Evolutionary conservation across 2,797 vertebrate species (phyloP), one percentile per base, ranked within the genome.

Genomic region (Gymnothorax javanicus): DNA sequence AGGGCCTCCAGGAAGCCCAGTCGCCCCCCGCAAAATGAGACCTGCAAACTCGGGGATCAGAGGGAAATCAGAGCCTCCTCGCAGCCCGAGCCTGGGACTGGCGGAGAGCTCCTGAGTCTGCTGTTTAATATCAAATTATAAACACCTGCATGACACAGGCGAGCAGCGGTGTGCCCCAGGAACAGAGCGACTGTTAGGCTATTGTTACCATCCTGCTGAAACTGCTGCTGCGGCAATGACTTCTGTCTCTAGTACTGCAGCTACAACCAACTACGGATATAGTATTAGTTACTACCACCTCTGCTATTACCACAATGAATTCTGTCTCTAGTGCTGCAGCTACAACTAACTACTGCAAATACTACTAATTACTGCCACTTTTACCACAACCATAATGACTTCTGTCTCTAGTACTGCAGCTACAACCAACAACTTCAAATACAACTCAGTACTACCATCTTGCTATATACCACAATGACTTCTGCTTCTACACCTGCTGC

Each of bases 1-100:
- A 20, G 83, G n/a, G 90, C 88, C 91, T 89, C 91, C 84, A 88
- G 91, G 92, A 93, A 89, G 90, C 82, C 15, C 56, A 59, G 57
- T 62, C 23, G 50, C 62, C 54, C 23, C 58, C 67, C 85, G 75
- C 62, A 13, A 12, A 11, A 13, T 17, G n/a, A 4, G n/a, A 83
- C n/a, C 62, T 9, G 13, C 79, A 11, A 23, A 52, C 64, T 64
- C 43, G 23, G 52, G 52, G 67, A 77, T 75, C 71, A 27, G 2
- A 84, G 56, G 33, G 60, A 23, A 67, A 82, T 71, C 84, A 7
- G 17, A 87, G 56, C 7, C 73, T 77, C 79, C 25, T n/a, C 62
- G 27, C 57, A 9, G 77, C n/a, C 33, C 75, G 85, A n/a, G 58
- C 84, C 85, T 67, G 71, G 5, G 62, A 88, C 84, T 89, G 81